These are phyloP conservation scores for Spialia ferax DNA, from an alignment of 2,888 invertebrate genomes.

Conservation along the genomic window DNA sequence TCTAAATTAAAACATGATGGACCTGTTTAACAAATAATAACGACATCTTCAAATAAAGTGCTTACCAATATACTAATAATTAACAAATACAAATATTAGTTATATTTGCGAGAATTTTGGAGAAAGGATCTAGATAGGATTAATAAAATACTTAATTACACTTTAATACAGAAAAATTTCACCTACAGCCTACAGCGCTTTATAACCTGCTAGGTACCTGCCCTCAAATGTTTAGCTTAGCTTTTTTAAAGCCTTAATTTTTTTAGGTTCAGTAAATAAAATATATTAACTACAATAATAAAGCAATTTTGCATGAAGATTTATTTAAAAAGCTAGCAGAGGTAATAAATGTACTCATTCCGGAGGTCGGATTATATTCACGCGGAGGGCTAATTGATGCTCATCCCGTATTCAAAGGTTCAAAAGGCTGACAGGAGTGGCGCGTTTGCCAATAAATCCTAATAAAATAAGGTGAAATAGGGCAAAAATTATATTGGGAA, in stretches of 20 bases:
- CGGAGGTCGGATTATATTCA: constrained; percentile 34
- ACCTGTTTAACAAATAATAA: no score
- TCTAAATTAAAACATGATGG: no score
- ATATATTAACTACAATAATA: neutral
- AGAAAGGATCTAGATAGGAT: no score
- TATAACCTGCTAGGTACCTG: neutral
- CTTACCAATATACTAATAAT: no score
- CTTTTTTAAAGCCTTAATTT: neutral
- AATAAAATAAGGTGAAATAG: constrained; percentile 9
- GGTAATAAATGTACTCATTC: constrained; percentile 10
- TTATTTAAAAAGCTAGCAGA: neutral
- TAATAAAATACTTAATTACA: no score
- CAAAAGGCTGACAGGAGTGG: constrained; percentile 65
- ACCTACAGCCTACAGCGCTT: neutral
- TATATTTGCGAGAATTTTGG: no score
- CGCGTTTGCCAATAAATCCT: constrained; percentile 51
- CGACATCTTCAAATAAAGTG: no score
- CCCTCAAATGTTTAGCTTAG: no score
- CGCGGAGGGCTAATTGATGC: constrained; percentile 69
- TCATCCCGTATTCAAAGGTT: constrained; percentile 74
- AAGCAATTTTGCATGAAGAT: neutral
- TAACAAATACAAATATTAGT: no score
- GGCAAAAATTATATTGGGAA: neutral
- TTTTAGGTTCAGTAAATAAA: neutral
- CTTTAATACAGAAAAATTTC: no score